Evolutionary conservation across 2,888 invertebrate species (phyloP), one percentile per base, ranked within the genome.

Genomic region (Sycophila texana): DNA sequence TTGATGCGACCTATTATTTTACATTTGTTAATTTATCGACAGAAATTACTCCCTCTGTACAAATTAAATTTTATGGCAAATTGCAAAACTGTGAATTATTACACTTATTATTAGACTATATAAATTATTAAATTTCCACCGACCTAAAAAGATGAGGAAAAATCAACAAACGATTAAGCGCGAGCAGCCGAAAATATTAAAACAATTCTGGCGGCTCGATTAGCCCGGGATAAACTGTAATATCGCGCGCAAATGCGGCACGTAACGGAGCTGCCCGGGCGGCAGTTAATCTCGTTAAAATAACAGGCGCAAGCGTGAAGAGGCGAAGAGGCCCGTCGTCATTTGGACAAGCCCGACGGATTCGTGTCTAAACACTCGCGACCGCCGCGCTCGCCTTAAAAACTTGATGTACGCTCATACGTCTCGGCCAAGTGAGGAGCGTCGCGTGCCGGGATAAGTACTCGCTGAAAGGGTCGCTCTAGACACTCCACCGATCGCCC

Each of bases 341-440:
- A 74, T 79, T 79, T 81, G 57, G 81, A 77, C 81, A 70, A 60
- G 66, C 18, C 20, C 70, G 81, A 81, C 79, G 74, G 81, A 74
- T 74, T 63, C 77, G 58, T 77, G 77, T 81, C 81, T 65, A 81
- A 81, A 81, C 81, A 80, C 63, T 70, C 73, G 16, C 30, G 14
- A 14, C 12, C 70, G n/a, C 26, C 26, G 3, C 1, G 67, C 79
- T 55, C 60, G 61, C 22, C 65, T 63, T 74, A 70, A 76, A 76
- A 73, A 65, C 26, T 20, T 58, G 60, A 60, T 58, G 68, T 58
- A 53, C 30, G 14, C 68, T 14, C 26, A 13, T 49, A 39, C 49
- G 63, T 68, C 60, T 55, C 61, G 61, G 61, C 70, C 63, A 65
- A 74, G 74, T 74, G 63, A 79, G 65, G 70, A 73, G 70, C 51